Evolutionary conservation across 2,888 invertebrate genomes (phyloP), one percentile per base, ranked within the genome.

Genomic region (Orthonevra nobilis): DNA sequence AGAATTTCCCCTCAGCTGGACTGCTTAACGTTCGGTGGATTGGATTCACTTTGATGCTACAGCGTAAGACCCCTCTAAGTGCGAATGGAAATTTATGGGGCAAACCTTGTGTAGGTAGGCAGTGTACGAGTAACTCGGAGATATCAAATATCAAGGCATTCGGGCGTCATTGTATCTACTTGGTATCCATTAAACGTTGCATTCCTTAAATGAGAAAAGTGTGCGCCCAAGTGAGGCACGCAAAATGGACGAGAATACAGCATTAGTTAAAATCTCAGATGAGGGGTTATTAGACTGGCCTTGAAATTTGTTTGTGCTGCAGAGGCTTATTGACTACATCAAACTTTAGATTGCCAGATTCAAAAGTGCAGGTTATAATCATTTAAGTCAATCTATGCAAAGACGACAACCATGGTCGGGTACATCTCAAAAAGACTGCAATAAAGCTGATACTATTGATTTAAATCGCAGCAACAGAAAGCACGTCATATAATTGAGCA

Each of bases 391-490:
- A 46, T 46, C 44, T 26, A n/a, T 44, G 44, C 17, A n/a, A n/a
- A n/a, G n/a, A 10, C 26, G 17, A n/a, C 30, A n/a, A n/a, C n/a
- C n/a, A n/a, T n/a, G n/a, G n/a, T n/a, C n/a, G n/a, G 48, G 15
- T 28, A 28, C 15, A 17, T 28, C n/a, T 28, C 28, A n/a, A 3
- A n/a, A n/a, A n/a, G n/a, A 54, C 36, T 66, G 66, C 54, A 66
- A n/a, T 20, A 26, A 26, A 44, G 50, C 42, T 40, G 44, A 40
- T 63, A 42, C 75, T 69, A 75, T 75, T 75, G 75, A 75, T 63
- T 69, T 75, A 69, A 75, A 75, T 75, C 63, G 46, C 44, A 30
- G 34, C 44, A 44, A 60, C 23, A 19, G 34, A 32, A 60, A 26
- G 46, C 10, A 32, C n/a, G n/a, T n/a, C n/a, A n/a, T 10, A 32